Evolutionary conservation across 1,140 invertebrate species (phyloP).

Genomic region (Trachymyrmex cornetzi): DNA sequence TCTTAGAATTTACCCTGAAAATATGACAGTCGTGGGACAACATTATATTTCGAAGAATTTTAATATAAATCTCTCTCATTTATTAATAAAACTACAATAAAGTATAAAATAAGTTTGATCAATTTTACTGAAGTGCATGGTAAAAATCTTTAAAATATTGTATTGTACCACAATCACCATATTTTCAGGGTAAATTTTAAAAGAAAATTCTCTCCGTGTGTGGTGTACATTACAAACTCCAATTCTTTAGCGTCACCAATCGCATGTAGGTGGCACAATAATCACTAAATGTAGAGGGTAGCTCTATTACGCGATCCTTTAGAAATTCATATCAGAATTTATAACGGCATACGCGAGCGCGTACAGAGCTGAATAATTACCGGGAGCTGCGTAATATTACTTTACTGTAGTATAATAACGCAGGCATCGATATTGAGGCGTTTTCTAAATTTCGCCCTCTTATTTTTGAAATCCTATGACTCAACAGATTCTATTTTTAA

Average conservation of each 20-base stretch:
- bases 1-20: too few relatives aligned
- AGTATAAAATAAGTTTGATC: too few relatives aligned
- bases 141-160: too few relatives aligned
- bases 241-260: conserved; percentile 26
- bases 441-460: conserved; percentile 74
- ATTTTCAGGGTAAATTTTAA: too few relatives aligned
- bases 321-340: neutral
- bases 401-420: conserved; percentile 58
- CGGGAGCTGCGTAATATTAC: too few relatives aligned
- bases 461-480: conserved; percentile 74
- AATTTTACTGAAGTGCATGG: too few relatives aligned
- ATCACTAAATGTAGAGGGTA: conserved; percentile 41
- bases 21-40: too few relatives aligned
- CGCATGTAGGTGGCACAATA: conserved; percentile 19
- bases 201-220: too few relatives aligned
- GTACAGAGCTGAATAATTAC: conserved; percentile 14
- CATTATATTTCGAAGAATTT: too few relatives aligned
- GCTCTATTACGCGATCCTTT: conserved; percentile 23
- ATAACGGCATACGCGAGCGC: conserved; percentile 19
- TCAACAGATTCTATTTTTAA: conserved; percentile 70
- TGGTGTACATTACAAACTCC: conserved; percentile 3
- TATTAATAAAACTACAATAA: too few relatives aligned
- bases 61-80: too few relatives aligned
- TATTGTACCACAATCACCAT: too few relatives aligned
- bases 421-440: conserved; percentile 80